phyloP scores from a whole-genome alignment of 1,140 invertebrate genomes.

The Cyphomyrmex costatus region DNA sequence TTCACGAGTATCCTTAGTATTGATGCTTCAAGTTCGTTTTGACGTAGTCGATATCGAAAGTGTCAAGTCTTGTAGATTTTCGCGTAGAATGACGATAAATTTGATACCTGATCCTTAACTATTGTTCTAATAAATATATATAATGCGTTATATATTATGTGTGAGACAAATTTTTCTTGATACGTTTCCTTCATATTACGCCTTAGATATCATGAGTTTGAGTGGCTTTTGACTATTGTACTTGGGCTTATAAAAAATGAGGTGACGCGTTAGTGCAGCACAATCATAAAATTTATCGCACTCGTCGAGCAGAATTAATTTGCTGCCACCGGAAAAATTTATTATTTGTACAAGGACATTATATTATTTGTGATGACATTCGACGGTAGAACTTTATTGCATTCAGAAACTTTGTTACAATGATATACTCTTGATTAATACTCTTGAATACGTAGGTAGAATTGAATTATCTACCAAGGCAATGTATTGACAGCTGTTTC shows the following conservation, averaged over 20 bases:
- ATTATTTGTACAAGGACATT: conserved; percentile 17
- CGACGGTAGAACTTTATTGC: conserved; percentile 14
- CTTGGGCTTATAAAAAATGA: neutral
- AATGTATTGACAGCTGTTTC: neutral
- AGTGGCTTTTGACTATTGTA: neutral
- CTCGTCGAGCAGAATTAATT: conserved; percentile 33
- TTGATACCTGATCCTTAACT: conserved; percentile 1
- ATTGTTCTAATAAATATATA: neutral
- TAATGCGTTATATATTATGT: too few species aligned
- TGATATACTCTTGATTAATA: neutral
- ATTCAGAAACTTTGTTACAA: conserved; percentile 23
- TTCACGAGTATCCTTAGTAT: neutral
- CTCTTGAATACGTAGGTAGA: neutral
- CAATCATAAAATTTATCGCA: conserved; percentile 23
- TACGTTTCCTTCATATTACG: neutral
- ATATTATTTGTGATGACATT: conserved; percentile 11
- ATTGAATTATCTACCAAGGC: neutral
- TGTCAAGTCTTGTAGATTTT: conserved; percentile 27
- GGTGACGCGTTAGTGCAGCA: neutral
- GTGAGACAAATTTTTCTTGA: neutral
- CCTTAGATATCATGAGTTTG: neutral
- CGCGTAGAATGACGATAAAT: conserved; percentile 1
- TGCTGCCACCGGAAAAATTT: neutral
- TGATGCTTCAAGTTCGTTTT: too few species aligned
- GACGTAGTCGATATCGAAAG: neutral